Base-by-base conservation (phyloP, 1,140 invertebrate genomes). In the Chironomus striatipennis region DNA sequence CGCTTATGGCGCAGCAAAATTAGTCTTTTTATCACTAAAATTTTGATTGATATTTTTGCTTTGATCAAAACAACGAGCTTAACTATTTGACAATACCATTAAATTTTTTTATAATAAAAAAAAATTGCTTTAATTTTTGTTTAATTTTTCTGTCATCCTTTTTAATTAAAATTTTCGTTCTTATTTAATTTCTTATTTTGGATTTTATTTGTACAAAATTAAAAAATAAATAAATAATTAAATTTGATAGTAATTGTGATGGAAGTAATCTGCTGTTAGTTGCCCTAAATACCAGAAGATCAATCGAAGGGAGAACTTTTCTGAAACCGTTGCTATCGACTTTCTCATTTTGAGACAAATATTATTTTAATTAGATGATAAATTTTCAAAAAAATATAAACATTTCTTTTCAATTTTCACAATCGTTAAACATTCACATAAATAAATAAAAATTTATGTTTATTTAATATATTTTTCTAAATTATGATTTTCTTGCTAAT, bases 251-350 rank as follows among this genome's bases (percentile, higher is more conserved):
- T 17, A 21, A 9, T 4, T 4, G 17, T 1, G 7, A 70, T 70
- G 17, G 9, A 21, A 18, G 9, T 20, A 70, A 70, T 10, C 17
- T 20, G 7, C 17, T 18, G 65, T 70, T 70, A 70, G 65, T 70
- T 70, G 65, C 65, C 65, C 65, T 17, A 70, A 34, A n/a, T 15
- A 57, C 15, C 8, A 57, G 15, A 57, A 57, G 15, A 47, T 47
- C n/a, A n/a, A n/a, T n/a, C 9, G 15, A 57, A n/a, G 12, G 47
- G 65, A 21, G 65, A 70, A 70, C 65, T 70, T 70, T 70, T 70
- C 65, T 70, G 65, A 70, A 70, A 70, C 65, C 65, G 65, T 70
- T 70, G 65, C 65, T 70, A 70, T 70, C 65, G 6, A 70, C 3
- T 70, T 17, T 20, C 65, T 70, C 5, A 20, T 70, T 70, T 6